Percentiles rank a stretch among this genome's conserved stretches.
phyloP scores from a whole-genome alignment of 2,888 invertebrate genomes.

The Ophion ventricosus region DNA sequence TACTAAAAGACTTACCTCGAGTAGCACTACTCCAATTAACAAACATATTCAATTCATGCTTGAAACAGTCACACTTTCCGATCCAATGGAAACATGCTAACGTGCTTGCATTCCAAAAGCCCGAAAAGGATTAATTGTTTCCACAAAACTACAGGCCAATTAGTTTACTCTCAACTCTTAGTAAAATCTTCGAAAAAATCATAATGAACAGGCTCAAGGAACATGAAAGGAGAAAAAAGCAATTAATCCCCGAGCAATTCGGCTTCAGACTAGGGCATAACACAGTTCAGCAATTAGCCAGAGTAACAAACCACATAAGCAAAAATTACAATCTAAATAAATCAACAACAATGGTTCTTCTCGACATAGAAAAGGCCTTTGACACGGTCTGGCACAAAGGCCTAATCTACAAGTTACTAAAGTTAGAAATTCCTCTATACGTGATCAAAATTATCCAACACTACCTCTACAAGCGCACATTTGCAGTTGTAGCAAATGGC shows the following conservation, averaged over 20 bases:
- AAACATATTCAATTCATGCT: constrained; percentile 10
- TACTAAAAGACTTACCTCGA: constrained; percentile 44
- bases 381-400: constrained; percentile 56
- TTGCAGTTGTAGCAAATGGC: constrained; percentile 34
- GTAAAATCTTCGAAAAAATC: constrained; percentile 69
- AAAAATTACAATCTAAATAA: constrained; percentile 67
- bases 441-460: not conserved
- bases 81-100: constrained; percentile 58
- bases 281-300: constrained; percentile 68
- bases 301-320: constrained; percentile 65
- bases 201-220: constrained; percentile 61
- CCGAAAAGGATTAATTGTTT: constrained; percentile 62
- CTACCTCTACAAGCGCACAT: not conserved
- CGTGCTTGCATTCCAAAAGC: constrained; percentile 64
- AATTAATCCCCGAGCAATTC: constrained; percentile 65
- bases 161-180: constrained; percentile 57
- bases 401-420: constrained; percentile 65
- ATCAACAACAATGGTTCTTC: constrained; percentile 61
- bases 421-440: not conserved
- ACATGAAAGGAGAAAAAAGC: constrained; percentile 41
- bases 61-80: constrained; percentile 58
- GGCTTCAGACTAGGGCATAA: constrained; percentile 70
- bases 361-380: constrained; percentile 73
- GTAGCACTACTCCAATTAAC: constrained; percentile 29
- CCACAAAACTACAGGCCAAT: constrained; percentile 33